These are phyloP conservation scores for Aeoliscus strigatus DNA, from an alignment of 2,797 vertebrate genomes.

Conservation along the genomic window DNA sequence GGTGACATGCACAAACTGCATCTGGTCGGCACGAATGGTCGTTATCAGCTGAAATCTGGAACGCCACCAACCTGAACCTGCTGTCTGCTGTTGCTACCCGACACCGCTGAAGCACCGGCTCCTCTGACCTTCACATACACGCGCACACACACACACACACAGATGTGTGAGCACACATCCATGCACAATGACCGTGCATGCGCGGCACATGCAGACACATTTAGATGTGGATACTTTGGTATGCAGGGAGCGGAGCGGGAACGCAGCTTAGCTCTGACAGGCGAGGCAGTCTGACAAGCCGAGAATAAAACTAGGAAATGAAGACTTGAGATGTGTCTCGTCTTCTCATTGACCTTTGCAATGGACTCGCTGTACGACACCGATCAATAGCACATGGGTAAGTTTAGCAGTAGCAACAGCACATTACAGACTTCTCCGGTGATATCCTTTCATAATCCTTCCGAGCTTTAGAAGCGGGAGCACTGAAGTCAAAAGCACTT, in stretches of 20 bases:
- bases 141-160: slow-evolving; percentile 2
- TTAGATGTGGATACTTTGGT: slow-evolving; percentile 46
- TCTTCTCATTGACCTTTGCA: slow-evolving; percentile 66
- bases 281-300: slow-evolving; percentile 62
- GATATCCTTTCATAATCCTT: slow-evolving; percentile 43
- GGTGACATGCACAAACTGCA: slow-evolving; percentile 36
- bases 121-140: slow-evolving; percentile 44
- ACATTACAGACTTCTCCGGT: slow-evolving; percentile 46
- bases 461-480: slow-evolving; percentile 8
- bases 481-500: slow-evolving; percentile 3
- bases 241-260: slow-evolving; percentile 53
- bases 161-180: slow-evolving; percentile 9
- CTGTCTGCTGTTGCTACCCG: slow-evolving; percentile 37
- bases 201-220: slow-evolving; percentile 11
- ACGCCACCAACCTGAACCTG: slow-evolving; percentile 35
- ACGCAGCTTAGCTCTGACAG: slow-evolving; percentile 59
- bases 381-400: slow-evolving; percentile 58
- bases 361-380: slow-evolving; percentile 34
- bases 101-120: slow-evolving; percentile 33
- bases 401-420: slow-evolving; percentile 51
- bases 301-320: slow-evolving; percentile 69
- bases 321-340: slow-evolving; percentile 60
- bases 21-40: slow-evolving; percentile 35
- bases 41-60: slow-evolving; percentile 43
- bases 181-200: slow-evolving; percentile 8